Conservation (phyloP, 2,888 invertebrate genomes). For the Sclerodermus sp. region DNA sequence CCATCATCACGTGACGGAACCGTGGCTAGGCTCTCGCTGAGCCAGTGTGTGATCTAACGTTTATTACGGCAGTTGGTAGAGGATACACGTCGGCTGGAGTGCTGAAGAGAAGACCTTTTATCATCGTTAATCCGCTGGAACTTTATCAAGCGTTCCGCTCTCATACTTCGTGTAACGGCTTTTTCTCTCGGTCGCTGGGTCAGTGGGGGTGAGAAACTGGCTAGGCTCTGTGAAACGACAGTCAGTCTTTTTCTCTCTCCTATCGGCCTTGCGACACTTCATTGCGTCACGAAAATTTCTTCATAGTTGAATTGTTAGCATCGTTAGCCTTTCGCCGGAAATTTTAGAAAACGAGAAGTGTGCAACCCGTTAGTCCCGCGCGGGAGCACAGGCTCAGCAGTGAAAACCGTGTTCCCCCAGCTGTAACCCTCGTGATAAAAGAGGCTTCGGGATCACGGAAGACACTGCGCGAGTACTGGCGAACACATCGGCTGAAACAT, state of each 20-base stretch:
- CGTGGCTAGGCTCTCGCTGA: slow-evolving; percentile 49
- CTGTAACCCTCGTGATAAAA: slow-evolving; percentile 36
- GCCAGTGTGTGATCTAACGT: slow-evolving; percentile 53
- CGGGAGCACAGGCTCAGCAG: slow-evolving; percentile 51
- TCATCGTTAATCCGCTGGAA: not conserved
- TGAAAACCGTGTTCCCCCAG: slow-evolving; percentile 55
- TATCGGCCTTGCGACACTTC: slow-evolving; percentile 65
- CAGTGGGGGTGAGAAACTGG: slow-evolving; percentile 70
- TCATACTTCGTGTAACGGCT: slow-evolving; percentile 1
- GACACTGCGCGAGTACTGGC: slow-evolving; percentile 53
- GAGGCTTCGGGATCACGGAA: slow-evolving; percentile 55
- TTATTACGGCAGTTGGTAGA: slow-evolving; percentile 48
- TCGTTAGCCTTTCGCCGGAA: too few species aligned
- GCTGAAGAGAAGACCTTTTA: slow-evolving; percentile 11
- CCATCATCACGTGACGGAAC: slow-evolving; percentile 53
- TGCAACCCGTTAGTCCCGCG: too few species aligned
- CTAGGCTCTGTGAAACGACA: slow-evolving; percentile 63
- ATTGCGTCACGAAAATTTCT: slow-evolving; percentile 27
- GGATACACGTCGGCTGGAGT: slow-evolving; percentile 29
- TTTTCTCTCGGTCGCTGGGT: slow-evolving; percentile 44
- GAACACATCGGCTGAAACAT: too few species aligned
- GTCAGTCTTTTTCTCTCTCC: slow-evolving; percentile 83
- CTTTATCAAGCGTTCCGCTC: slow-evolving; percentile 13
- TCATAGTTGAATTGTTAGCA: not conserved
- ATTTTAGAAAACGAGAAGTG: slow-evolving; percentile 4